Conservation (phyloP, 2,888 invertebrate genomes). For the Tetragonula carbonaria region DNA sequence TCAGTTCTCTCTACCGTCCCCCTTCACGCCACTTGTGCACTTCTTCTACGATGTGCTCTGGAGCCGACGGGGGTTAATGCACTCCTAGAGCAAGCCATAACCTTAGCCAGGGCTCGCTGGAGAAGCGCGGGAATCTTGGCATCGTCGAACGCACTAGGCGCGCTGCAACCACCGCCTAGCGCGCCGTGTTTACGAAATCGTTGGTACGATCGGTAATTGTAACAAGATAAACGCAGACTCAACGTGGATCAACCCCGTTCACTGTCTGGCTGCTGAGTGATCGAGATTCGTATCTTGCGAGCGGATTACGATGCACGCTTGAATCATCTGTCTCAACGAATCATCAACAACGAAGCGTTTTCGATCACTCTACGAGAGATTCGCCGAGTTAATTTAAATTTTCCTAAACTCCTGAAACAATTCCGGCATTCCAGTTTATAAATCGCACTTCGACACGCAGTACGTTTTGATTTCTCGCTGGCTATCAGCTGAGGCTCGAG, state of each 20-base stretch:
- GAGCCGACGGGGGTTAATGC: constrained; percentile 81
- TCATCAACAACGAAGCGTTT: too few relatives aligned
- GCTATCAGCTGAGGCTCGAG: too few relatives aligned
- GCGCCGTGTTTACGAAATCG: constrained; percentile 38
- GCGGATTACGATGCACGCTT: too few relatives aligned
- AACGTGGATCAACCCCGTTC: background rate
- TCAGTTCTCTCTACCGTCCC: constrained; percentile 53
- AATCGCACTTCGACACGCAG: too few relatives aligned
- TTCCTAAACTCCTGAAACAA: too few relatives aligned
- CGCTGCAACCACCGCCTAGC: background rate
- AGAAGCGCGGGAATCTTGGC: constrained; percentile 69
- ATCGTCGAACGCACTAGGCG: constrained; percentile 27
- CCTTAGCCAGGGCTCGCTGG: constrained; percentile 73
- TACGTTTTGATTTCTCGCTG: too few relatives aligned
- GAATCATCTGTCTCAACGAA: too few relatives aligned
- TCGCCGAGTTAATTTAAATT: too few relatives aligned
- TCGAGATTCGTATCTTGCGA: too few relatives aligned
- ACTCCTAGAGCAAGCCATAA: constrained; percentile 82
- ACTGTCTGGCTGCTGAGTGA: too few relatives aligned
- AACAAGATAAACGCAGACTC: background rate
- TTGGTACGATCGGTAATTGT: constrained; percentile 20
- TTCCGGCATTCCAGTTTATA: too few relatives aligned
- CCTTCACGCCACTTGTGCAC: constrained; percentile 62
- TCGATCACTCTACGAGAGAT: too few relatives aligned
- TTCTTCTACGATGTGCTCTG: constrained; percentile 76